Base-by-base conservation (phyloP, 2,888 invertebrate genomes). In the Heliconius aoede region DNA sequence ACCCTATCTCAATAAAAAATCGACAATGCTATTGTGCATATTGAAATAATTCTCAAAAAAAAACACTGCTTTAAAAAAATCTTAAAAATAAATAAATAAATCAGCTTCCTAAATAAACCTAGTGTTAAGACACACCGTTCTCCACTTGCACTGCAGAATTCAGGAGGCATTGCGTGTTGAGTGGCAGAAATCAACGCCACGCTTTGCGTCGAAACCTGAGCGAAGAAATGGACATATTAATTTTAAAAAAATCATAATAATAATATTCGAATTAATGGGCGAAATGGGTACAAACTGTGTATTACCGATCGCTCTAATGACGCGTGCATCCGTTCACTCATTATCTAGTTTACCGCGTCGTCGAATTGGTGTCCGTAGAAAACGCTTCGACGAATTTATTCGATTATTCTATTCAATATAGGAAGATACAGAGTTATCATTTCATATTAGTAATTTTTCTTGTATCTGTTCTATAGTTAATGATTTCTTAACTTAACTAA, bases 271-370 rank as follows among this genome's bases (percentile, higher is more conserved):
- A 28, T 2, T 24, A 64, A 64, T 40, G 30, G 60, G 28, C 7
- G 67, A 60, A n/a, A 72, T 18, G 30, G 60, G 28, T 60, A 72
- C 62, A 69, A 36, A 65, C 76, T 67, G 67, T 74, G 74, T 76
- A 72, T 46, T 76, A 81, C 71, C 77, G 76, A 82, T 81, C 80
- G 81, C 79, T 81, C 80, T 83, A 84, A 84, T 83, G 83, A 84
- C 79, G 80, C 83, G 76, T 81, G 79, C 81, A 81, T 84, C 84
- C 83, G 82, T 65, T 78, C 76, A 79, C 75, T 83, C 82, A 81
- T 84, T 84, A 85, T 84, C 83, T 83, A 84, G 84, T 84, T 83
- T 82, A 84, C 81, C 81, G 82, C 81, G 82, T 84, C 82, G 83
- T 82, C 82, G 82, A 80, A 83, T 82, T 80, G 78, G 82, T 81